Conservation (phyloP, 2,888 invertebrate genomes). For the Eupithecia tripunctaria region DNA sequence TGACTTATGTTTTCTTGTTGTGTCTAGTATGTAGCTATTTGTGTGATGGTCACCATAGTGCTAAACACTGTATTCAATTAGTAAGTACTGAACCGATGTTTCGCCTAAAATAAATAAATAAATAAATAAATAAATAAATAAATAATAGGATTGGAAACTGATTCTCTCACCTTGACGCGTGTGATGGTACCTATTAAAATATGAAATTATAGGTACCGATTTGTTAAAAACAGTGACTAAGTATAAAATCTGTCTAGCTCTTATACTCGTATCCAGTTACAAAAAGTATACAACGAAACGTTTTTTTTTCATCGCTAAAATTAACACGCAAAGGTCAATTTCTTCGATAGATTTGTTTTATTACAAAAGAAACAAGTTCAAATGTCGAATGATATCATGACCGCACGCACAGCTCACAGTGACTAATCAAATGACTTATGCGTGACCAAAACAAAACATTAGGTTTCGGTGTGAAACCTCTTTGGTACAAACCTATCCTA, state of each 20-base stretch:
- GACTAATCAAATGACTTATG: slow-evolving; percentile 9
- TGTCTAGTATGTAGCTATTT: too few species aligned
- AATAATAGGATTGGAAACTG: neutral
- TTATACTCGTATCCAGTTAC: neutral
- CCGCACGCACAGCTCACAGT: slow-evolving; percentile 10
- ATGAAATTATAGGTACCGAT: neutral
- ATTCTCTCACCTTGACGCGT: neutral
- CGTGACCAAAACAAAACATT: slow-evolving; percentile 9
- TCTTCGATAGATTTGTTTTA: slow-evolving; percentile 1
- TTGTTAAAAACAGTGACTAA: neutral
- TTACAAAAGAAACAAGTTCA: slow-evolving; percentile 24
- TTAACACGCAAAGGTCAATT: slow-evolving; percentile 13
- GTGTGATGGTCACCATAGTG: too few species aligned
- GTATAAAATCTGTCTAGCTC: neutral
- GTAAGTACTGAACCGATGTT: too few species aligned
- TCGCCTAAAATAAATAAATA: too few species aligned
- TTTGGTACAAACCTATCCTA: neutral
- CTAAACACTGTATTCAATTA: too few species aligned
- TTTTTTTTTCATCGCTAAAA: neutral
- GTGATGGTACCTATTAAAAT: neutral
- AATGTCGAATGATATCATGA: slow-evolving; percentile 28
- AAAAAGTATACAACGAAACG: neutral
- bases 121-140: too few species aligned
- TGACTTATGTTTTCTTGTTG: too few species aligned
- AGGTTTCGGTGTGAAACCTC: slow-evolving; percentile 3